Evolutionary conservation across 1,140 invertebrate species (phyloP).

Genomic region (Drosophila dunni): DNA sequence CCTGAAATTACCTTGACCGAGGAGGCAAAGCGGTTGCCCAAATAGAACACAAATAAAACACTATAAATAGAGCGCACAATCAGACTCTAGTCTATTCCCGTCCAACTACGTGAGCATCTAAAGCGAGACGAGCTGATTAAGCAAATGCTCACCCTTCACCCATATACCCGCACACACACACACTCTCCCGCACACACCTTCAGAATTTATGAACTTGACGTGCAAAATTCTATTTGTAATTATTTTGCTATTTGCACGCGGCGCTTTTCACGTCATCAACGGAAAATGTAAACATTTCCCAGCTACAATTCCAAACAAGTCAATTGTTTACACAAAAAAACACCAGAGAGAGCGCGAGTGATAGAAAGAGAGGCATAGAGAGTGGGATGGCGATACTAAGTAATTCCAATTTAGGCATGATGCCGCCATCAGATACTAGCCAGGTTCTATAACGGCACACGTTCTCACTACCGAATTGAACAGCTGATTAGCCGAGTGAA

Average conservation of each 20-base stretch:
- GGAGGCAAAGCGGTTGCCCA: constrained; percentile 46
- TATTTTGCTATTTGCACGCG: constrained; percentile 72
- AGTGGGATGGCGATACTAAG: background rate
- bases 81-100: constrained; percentile 27
- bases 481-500: constrained; percentile 61
- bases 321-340: constrained; percentile 24
- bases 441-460: constrained; percentile 34
- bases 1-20: constrained; percentile 77
- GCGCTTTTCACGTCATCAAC: constrained; percentile 70
- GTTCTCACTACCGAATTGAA: constrained; percentile 26
- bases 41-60: constrained; percentile 51
- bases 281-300: constrained; percentile 25
- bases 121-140: constrained; percentile 69
- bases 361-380: background rate
- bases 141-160: constrained; percentile 3
- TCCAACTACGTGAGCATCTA: constrained; percentile 59
- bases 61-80: constrained; percentile 55
- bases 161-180: background rate
- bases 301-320: constrained; percentile 9
- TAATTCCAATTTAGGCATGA: constrained; percentile 74
- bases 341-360: background rate
- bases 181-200: background rate
- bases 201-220: constrained; percentile 74
- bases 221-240: constrained; percentile 77
- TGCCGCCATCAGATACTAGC: constrained; percentile 12